Percentiles rank a stretch among this genome's conserved stretches.
These are phyloP conservation scores for Tribolium madens DNA, from an alignment of 1,140 invertebrate species.

Conservation along the genomic window DNA sequence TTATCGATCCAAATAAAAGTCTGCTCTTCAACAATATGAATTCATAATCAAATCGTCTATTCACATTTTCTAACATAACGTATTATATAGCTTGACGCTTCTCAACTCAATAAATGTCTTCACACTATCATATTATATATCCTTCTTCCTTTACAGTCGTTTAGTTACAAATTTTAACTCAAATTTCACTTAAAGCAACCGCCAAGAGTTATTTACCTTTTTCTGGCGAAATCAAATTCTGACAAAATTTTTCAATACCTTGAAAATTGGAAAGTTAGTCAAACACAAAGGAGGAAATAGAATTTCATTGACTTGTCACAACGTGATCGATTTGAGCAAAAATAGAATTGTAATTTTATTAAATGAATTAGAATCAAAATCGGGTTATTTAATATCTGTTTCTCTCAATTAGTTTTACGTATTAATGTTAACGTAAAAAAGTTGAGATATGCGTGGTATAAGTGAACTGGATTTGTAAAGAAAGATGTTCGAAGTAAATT, in stretches of 20 bases:
- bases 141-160: not conserved
- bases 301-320: not conserved
- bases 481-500: not conserved
- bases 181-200: not conserved
- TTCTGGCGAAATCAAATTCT: not conserved
- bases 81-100: not conserved
- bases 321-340: not conserved
- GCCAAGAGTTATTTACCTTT: not conserved
- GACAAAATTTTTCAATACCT: too few relatives aligned
- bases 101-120: conserved; percentile 1
- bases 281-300: not conserved
- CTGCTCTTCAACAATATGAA: not conserved
- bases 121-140: not conserved
- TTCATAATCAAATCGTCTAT: not conserved
- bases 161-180: not conserved
- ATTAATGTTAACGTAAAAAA: not conserved
- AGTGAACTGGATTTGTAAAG: not conserved
- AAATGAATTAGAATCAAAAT: not conserved
- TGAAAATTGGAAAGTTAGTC: too few relatives aligned
- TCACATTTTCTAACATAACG: not conserved
- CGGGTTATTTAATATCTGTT: not conserved
- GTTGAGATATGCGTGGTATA: not conserved
- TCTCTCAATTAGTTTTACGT: not conserved
- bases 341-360: not conserved
- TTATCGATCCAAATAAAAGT: not conserved